Percentiles rank a stretch among this genome's conserved stretches.
These are phyloP conservation scores for Mormyrus lacerda DNA, from an alignment of 2,113 vertebrate genomes.

Conservation along the genomic window DNA sequence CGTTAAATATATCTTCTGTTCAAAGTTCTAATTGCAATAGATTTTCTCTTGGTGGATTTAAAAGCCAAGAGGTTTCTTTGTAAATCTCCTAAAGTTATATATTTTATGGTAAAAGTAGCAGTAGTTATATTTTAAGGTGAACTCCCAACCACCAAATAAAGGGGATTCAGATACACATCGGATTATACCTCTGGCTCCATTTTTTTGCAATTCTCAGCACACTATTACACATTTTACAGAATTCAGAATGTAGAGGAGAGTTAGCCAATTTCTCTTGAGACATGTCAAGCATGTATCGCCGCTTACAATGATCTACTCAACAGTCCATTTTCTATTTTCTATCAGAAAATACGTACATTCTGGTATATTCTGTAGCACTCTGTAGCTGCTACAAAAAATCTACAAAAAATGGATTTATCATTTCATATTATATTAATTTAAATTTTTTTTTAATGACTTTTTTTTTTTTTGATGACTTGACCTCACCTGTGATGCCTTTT, in stretches of 20 bases:
- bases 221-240: neutral
- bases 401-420: neutral
- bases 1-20: slow-evolving; percentile 4
- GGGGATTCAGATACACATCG: neutral
- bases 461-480: neutral
- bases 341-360: neutral
- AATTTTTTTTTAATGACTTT: neutral
- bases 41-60: neutral
- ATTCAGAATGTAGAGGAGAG: neutral
- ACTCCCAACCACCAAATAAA: neutral
- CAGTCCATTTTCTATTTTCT: neutral
- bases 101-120: neutral
- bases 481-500: neutral
- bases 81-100: neutral
- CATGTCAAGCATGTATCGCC: neutral
- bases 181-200: neutral
- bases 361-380: neutral
- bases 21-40: slow-evolving; percentile 8
- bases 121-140: neutral
- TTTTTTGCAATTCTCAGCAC: neutral
- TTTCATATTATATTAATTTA: neutral
- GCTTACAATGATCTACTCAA: neutral
- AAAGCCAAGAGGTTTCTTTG: neutral
- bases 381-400: neutral
- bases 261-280: neutral